Percentiles rank a stretch among this genome's conserved stretches.
These are phyloP conservation scores for Clitarchus hookeri DNA, from an alignment of 2,888 invertebrate genomes.

Conservation along the genomic window DNA sequence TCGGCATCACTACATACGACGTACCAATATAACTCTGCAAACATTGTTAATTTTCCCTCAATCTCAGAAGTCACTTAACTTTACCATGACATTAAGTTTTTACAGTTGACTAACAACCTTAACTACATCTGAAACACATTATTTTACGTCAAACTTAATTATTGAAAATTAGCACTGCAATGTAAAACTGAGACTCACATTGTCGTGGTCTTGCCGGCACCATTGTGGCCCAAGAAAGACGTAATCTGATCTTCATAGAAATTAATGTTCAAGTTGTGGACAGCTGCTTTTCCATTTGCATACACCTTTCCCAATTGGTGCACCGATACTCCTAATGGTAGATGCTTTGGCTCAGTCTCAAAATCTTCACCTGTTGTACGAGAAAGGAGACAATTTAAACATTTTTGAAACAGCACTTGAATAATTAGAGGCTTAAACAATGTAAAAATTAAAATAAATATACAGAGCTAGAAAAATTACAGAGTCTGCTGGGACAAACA, in stretches of 20 bases:
- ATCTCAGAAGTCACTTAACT: too few relatives aligned
- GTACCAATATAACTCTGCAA: too few relatives aligned
- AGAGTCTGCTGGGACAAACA: too few relatives aligned
- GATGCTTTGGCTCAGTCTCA: constrained; percentile 57
- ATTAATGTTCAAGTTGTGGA: constrained; percentile 75
- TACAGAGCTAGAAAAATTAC: too few relatives aligned
- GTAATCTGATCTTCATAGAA: constrained; percentile 85
- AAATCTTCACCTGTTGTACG: constrained; percentile 43
- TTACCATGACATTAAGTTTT: too few relatives aligned
- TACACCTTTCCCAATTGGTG: constrained; percentile 73
- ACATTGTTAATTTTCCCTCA: too few relatives aligned
- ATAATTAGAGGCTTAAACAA: too few relatives aligned
- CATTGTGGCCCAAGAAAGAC: constrained; percentile 85
- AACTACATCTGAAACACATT: too few relatives aligned
- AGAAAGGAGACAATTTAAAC: background rate
- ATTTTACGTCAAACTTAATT: too few relatives aligned
- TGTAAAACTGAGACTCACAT: constrained; percentile 67
- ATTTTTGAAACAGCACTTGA: background rate
- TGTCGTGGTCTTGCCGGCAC: constrained; percentile 91
- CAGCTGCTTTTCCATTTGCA: constrained; percentile 66
- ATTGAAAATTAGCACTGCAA: too few relatives aligned
- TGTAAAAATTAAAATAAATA: background rate
- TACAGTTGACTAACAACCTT: too few relatives aligned
- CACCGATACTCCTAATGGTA: constrained; percentile 72
- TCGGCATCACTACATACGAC: too few relatives aligned